phyloP scores from a whole-genome alignment of 2,113 vertebrate genomes.

The chimpanzee (Pan troglodytes) region NHGRI_mPanTro3-v2.1_pri NC_072416.2:36838501-36839000 shows the following conservation, averaged over 20 bases:
- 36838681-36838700: neutral
- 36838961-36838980: neutral
- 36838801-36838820: neutral
- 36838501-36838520: neutral
- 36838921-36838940: neutral
- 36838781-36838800: neutral
- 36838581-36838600: neutral
- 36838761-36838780: neutral
- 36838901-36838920: neutral
- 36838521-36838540: rapidly evolving
- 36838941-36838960: neutral
- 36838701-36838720: neutral
- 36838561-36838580: neutral
- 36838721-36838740: neutral
- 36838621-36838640: neutral
- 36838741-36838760: neutral
- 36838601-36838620: neutral
- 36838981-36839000: too few relatives aligned
- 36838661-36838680: neutral
- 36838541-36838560: neutral
- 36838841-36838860: neutral
- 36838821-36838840: neutral
- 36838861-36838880: neutral
- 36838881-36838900: neutral
- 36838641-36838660: neutral